phyloP scores from a whole-genome alignment of 1,140 invertebrate genomes.

The Caerostris darwini region DNA sequence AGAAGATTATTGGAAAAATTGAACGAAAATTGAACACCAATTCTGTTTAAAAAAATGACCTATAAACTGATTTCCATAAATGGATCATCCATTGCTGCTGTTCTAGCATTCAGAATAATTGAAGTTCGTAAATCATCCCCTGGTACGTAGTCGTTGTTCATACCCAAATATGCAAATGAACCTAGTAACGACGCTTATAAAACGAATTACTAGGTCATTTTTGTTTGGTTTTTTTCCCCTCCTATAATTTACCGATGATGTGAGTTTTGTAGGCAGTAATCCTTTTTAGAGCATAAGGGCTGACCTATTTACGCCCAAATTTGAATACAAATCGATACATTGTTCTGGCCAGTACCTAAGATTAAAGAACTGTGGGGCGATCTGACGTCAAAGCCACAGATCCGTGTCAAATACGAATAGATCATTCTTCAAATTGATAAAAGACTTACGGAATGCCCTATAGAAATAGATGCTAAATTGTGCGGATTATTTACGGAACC shows the following conservation, averaged over 20 bases:
- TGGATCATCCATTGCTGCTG: neutral
- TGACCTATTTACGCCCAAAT: conserved; percentile 59
- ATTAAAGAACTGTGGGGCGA: neutral
- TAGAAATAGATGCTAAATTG: neutral
- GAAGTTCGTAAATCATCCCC: neutral
- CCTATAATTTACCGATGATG: neutral
- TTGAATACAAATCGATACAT: conserved; percentile 34
- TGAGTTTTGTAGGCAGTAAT: conserved; percentile 14
- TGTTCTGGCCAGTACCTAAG: neutral
- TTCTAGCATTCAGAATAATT: neutral
- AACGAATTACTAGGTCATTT: neutral
- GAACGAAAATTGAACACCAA: neutral
- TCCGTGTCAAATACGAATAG: neutral
- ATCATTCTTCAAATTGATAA: neutral
- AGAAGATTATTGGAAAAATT: neutral
- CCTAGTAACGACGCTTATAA: neutral
- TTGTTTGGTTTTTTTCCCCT: neutral
- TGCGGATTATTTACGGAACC: neutral
- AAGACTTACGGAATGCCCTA: neutral
- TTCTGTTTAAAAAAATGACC: neutral
- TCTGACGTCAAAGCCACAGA: neutral
- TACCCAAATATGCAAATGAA: conserved; percentile 23
- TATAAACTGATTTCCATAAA: neutral
- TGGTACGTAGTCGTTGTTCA: neutral
- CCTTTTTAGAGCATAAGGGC: neutral